Conservation (phyloP, 2,888 invertebrate genomes). For the Cinara cedri region DNA sequence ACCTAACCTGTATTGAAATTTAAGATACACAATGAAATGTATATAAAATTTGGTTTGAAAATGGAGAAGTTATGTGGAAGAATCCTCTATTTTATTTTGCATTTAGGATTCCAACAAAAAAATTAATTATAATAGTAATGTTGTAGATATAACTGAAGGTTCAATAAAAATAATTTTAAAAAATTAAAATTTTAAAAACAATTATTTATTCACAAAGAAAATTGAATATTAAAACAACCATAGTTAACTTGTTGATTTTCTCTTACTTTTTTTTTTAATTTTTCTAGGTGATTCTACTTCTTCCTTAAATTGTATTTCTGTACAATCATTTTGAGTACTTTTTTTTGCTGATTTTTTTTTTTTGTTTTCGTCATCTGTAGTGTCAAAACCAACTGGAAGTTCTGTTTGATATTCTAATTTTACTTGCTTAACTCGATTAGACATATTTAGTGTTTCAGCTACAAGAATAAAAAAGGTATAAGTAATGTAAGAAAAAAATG, state of each 20-base stretch:
- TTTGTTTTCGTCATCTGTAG: slow-evolving; percentile 24
- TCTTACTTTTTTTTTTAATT: slow-evolving; percentile 21
- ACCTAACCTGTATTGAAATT: too few relatives aligned
- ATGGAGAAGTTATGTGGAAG: too few relatives aligned
- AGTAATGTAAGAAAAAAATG: too few relatives aligned
- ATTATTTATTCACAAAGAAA: background rate
- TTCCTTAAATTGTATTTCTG: background rate
- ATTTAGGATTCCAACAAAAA: too few relatives aligned
- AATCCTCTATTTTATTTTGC: too few relatives aligned
- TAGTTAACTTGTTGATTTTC: background rate
- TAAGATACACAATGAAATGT: too few relatives aligned
- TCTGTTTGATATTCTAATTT: background rate
- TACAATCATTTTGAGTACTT: background rate
- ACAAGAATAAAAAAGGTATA: slow-evolving; percentile 4
- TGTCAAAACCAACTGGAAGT: slow-evolving; percentile 37
- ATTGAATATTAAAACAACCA: background rate
- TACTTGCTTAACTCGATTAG: slow-evolving; percentile 2
- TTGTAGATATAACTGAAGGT: background rate
- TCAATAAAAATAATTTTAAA: background rate
- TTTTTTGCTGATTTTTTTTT: too few relatives aligned
- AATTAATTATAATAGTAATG: too few relatives aligned
- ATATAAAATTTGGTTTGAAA: too few relatives aligned
- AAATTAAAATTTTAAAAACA: background rate
- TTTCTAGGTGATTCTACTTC: slow-evolving; percentile 18
- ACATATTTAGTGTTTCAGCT: slow-evolving; percentile 24